phyloP scores from a whole-genome alignment of 2,797 vertebrate genomes.

The Mustela erminea region DNA sequence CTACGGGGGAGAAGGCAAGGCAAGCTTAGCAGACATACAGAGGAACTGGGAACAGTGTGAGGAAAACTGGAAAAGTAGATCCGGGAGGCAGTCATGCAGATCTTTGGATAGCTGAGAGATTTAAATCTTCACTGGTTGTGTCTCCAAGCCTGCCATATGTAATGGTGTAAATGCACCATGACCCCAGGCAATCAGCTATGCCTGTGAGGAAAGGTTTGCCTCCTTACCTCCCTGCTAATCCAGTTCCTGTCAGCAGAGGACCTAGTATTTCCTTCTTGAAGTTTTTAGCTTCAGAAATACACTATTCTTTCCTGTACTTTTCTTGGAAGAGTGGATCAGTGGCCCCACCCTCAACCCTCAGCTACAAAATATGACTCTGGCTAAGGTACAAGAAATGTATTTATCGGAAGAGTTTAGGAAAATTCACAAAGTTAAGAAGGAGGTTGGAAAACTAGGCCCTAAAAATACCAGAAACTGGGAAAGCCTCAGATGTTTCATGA shows the following conservation, averaged over 20 bases:
- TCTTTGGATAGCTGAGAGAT: neutral
- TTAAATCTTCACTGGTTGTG: neutral
- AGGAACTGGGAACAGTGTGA: neutral
- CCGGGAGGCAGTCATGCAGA: rapidly evolving
- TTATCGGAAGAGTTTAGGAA: neutral
- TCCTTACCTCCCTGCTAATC: neutral
- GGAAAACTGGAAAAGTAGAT: neutral
- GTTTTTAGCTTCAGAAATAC: slow-evolving; percentile 3
- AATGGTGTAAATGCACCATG: rapidly evolving
- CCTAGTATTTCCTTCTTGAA: neutral
- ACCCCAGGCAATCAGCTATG: neutral
- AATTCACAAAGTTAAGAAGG: neutral
- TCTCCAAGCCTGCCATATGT: neutral
- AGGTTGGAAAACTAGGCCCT: neutral
- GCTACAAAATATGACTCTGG: neutral
- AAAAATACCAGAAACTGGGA: neutral
- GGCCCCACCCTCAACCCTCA: neutral
- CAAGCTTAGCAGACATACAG: neutral
- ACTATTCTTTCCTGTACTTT: neutral
- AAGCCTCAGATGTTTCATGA: neutral
- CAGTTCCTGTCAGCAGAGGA: neutral
- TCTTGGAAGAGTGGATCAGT: neutral
- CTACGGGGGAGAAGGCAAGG: neutral
- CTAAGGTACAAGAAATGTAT: neutral
- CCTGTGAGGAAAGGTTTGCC: neutral